These are phyloP conservation scores for Anagyrus pseudococci DNA, from an alignment of 2,888 invertebrate species.

Conservation along the genomic window DNA sequence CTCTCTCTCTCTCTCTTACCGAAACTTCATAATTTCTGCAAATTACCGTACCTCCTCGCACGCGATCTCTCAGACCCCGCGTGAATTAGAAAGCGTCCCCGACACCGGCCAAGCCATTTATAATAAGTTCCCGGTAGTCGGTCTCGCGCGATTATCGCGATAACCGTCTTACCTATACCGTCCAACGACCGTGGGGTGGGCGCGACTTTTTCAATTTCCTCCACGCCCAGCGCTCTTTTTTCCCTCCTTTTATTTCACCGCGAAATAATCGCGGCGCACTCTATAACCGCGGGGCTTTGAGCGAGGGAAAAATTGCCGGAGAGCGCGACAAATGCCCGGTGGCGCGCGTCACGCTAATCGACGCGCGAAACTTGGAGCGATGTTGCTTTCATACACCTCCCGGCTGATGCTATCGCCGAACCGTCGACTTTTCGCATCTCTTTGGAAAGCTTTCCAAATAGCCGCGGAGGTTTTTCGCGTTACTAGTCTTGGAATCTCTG, in stretches of 20 bases:
- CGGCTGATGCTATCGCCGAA: no score
- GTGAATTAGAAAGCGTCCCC: constrained; percentile 21
- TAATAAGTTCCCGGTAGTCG: constrained; percentile 36
- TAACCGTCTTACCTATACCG: constrained; percentile 8
- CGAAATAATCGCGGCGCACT: constrained; percentile 17
- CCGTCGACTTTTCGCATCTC: no score
- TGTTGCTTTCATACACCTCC: no score
- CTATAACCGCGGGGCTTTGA: constrained; percentile 12
- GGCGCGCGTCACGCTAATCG: constrained; percentile 44
- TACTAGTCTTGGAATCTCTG: no score
- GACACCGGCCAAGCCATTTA: constrained; percentile 30
- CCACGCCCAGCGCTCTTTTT: constrained; percentile 2
- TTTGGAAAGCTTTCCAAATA: no score
- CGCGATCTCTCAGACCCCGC: constrained; percentile 10
- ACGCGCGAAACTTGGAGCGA: no score
- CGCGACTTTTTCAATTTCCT: constrained; percentile 43
- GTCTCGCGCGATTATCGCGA: constrained; percentile 38
- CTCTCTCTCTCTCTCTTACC: constrained; percentile 7
- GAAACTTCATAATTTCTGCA: constrained; percentile 28
- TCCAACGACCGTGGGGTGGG: constrained; percentile 4
- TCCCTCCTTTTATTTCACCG: constrained; percentile 18
- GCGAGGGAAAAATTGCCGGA: constrained; percentile 14
- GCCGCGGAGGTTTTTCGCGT: no score
- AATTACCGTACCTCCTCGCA: constrained; percentile 20
- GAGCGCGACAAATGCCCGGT: constrained; percentile 31